These are phyloP conservation scores for Argopecten irradians DNA, from an alignment of 1,140 invertebrate species.

Conservation along the genomic window DNA sequence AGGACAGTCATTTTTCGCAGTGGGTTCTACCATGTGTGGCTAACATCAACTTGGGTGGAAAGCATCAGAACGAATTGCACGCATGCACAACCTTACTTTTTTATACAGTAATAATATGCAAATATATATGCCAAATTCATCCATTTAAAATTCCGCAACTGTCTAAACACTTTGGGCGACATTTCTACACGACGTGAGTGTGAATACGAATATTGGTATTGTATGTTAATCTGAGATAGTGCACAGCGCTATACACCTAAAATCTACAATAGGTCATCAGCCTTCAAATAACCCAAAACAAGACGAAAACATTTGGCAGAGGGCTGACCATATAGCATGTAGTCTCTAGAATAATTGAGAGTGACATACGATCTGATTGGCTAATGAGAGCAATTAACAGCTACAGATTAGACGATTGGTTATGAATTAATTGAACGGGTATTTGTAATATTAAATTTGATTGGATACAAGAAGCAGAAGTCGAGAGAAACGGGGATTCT, in stretches of 20 bases:
- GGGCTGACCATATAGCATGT: not conserved
- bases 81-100: not conserved
- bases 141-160: constrained; percentile 12
- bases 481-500: not conserved
- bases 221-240: not conserved
- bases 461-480: not conserved
- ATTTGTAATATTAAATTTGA: not conserved
- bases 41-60: constrained; percentile 16
- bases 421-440: not conserved
- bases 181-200: not conserved
- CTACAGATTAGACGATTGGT: constrained; percentile 13
- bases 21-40: not conserved
- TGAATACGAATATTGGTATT: not conserved
- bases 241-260: not conserved
- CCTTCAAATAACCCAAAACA: not conserved
- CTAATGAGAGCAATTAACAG: not conserved
- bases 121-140: constrained; percentile 4
- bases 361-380: not conserved
- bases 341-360: not conserved
- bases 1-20: constrained; percentile 15
- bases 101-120: not conserved
- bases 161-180: not conserved
- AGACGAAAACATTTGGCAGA: not conserved
- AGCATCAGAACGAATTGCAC: not conserved
- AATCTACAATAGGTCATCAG: not conserved